phyloP scores from a whole-genome alignment of 2,888 invertebrate species.

The Volucella bombylans region DNA sequence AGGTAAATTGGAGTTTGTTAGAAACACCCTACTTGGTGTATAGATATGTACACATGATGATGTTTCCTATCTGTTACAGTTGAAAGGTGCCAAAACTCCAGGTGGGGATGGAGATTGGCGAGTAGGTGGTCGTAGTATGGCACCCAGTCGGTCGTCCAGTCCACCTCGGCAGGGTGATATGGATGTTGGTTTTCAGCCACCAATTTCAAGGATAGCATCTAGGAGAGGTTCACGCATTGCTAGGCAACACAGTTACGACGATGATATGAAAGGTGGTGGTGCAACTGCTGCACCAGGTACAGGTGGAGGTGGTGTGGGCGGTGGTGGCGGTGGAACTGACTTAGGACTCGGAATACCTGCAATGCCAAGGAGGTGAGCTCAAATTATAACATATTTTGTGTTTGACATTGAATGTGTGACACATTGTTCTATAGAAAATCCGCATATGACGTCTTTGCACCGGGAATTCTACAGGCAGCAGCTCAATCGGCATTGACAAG shows the following conservation, averaged over 20 bases:
- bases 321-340: constrained; percentile 80
- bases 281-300: constrained; percentile 77
- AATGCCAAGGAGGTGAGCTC: constrained; percentile 87
- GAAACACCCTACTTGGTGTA: background rate
- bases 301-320: constrained; percentile 67
- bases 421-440: constrained; percentile 83
- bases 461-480: constrained; percentile 83
- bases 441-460: constrained; percentile 92
- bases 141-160: constrained; percentile 85
- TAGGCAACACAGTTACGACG: constrained; percentile 92
- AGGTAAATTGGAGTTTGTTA: constrained; percentile 84
- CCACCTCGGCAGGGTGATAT: constrained; percentile 83
- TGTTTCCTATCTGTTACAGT: constrained; percentile 81
- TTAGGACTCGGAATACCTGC: constrained; percentile 87
- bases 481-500: constrained; percentile 79
- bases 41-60: background rate
- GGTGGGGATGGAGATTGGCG: constrained; percentile 84
- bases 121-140: constrained; percentile 85
- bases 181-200: constrained; percentile 78
- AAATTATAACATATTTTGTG: constrained; percentile 3
- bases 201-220: constrained; percentile 82
- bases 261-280: constrained; percentile 85
- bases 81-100: constrained; percentile 86
- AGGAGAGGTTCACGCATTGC: constrained; percentile 86
- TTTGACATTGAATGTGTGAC: background rate